Conservation (phyloP, 2,113 vertebrate species). For the Serinus canaria region DNA sequence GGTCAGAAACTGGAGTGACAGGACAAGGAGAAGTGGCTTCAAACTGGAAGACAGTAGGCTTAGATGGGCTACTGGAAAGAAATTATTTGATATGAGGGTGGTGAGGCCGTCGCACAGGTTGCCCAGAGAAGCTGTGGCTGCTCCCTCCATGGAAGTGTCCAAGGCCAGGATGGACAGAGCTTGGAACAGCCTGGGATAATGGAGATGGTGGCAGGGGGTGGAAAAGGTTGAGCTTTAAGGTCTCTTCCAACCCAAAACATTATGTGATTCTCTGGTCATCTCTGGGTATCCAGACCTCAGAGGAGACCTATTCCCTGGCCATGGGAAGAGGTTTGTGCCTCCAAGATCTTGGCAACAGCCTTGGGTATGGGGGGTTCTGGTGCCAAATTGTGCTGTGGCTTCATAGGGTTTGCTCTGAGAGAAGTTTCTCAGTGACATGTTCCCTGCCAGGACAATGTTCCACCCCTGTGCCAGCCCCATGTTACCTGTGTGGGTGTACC, state of each 20-base stretch:
- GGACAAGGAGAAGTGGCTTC: neutral
- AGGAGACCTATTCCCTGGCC: neutral
- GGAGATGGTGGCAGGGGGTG: neutral
- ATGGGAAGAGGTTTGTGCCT: neutral
- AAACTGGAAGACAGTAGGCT: neutral
- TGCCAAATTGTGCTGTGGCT: neutral
- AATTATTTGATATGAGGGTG: neutral
- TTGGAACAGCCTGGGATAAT: neutral
- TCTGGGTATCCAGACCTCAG: neutral
- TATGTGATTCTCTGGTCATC: neutral
- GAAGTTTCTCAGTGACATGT: neutral
- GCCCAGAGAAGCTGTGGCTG: neutral
- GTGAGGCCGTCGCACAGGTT: neutral
- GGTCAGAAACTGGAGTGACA: neutral
- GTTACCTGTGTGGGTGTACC: conserved; percentile 82
- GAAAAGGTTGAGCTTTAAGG: neutral
- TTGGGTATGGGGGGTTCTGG: neutral
- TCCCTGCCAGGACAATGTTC: neutral
- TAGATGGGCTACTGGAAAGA: neutral
- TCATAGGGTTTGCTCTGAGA: neutral
- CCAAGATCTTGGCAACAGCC: neutral
- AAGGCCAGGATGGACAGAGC: neutral
- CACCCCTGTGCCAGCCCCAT: rapidly evolving
- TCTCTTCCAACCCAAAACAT: neutral
- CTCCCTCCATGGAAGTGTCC: neutral